Conservation (phyloP, 1,140 invertebrate species). For the Patella vulgata region DNA sequence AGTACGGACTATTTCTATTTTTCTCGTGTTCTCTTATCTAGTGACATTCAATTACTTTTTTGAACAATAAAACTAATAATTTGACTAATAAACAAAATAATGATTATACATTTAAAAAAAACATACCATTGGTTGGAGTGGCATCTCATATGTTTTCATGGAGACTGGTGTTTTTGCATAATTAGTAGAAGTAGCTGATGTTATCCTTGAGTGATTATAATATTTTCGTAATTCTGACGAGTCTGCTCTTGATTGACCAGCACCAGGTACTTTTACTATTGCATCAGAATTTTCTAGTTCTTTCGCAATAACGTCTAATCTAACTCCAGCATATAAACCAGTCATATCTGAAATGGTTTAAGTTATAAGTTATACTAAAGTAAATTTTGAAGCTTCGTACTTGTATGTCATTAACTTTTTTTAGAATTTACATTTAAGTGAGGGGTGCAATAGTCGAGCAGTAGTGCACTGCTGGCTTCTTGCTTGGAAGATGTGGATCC, state of each 20-base stretch:
- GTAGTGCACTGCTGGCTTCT: no score
- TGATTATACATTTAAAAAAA: no score
- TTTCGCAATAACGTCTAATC: slow-evolving; percentile 37
- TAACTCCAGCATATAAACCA: slow-evolving; percentile 41
- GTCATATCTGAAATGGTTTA: slow-evolving; percentile 30
- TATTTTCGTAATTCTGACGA: slow-evolving; percentile 13
- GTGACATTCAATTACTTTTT: no score
- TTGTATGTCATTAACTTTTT: background rate
- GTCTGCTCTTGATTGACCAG: slow-evolving; percentile 41
- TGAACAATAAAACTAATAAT: no score
- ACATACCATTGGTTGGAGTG: slow-evolving; percentile 56
- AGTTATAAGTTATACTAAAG: background rate
- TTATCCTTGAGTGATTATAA: background rate
- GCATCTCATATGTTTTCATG: slow-evolving; percentile 60
- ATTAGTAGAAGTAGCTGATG: slow-evolving; percentile 31
- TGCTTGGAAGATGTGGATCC: no score
- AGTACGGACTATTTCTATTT: no score
- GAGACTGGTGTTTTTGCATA: slow-evolving; percentile 52
- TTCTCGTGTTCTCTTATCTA: no score
- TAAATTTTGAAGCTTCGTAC: background rate
- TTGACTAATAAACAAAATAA: no score
- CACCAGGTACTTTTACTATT: slow-evolving; percentile 43
- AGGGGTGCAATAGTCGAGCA: no score
- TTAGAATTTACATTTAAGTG: background rate
- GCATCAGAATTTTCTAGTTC: slow-evolving; percentile 19